phyloP scores from a whole-genome alignment of 2,888 invertebrate species.

The Abrostola tripartita region DNA sequence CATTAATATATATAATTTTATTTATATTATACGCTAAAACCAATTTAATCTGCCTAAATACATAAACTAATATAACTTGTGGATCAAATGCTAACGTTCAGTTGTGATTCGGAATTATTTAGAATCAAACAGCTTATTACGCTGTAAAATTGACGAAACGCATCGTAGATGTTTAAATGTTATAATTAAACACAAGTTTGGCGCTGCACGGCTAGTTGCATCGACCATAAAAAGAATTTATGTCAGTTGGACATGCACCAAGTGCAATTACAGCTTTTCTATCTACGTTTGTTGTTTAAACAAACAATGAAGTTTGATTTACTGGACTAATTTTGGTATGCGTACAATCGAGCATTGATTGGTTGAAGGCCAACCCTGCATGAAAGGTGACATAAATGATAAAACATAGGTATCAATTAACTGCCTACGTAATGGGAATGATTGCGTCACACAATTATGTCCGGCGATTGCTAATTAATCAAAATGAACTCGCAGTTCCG shows the following conservation, averaged over 20 bases:
- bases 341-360: conserved; percentile 4
- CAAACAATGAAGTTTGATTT: conserved; percentile 48
- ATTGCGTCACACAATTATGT: conserved; percentile 17
- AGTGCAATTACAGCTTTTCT: conserved; percentile 55
- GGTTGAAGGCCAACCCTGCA: conserved; percentile 43
- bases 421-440: conserved; percentile 1
- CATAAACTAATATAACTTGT: too few species aligned
- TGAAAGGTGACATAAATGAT: conserved; percentile 28
- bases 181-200: conserved; percentile 66
- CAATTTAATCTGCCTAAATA: too few species aligned
- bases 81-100: too few species aligned
- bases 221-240: conserved; percentile 66
- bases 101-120: neutral
- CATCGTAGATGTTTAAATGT: conserved; percentile 33
- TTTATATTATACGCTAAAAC: too few species aligned
- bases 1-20: too few species aligned
- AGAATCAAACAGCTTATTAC: neutral
- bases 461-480: neutral
- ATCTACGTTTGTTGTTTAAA: conserved; percentile 48
- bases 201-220: conserved; percentile 58
- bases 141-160: neutral
- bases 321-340: conserved; percentile 37
- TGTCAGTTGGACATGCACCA: conserved; percentile 71
- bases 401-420: conserved; percentile 9
- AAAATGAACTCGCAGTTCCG: neutral